Conservation (phyloP, 1,140 invertebrate species). For the Euwallacea similis region DNA sequence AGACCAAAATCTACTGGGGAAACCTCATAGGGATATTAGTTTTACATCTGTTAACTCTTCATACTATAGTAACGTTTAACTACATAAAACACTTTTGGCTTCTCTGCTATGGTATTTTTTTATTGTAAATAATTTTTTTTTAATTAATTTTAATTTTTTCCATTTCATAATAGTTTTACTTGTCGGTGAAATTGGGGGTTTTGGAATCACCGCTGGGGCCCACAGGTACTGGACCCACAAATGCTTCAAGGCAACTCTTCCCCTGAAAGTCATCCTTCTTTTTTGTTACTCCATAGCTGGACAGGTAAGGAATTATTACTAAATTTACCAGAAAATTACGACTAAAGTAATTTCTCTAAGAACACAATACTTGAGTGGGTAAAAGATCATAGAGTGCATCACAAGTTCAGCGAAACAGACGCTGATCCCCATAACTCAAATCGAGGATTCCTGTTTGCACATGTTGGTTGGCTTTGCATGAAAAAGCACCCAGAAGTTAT, state of each 20-base stretch:
- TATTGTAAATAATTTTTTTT: neutral
- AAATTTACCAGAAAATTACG: neutral
- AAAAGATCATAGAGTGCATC: conserved; percentile 86
- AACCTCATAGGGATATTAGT: conserved; percentile 27
- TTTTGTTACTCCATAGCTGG: conserved; percentile 78
- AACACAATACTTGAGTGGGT: conserved; percentile 77
- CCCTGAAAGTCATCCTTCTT: conserved; percentile 67
- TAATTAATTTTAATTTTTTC: too few relatives aligned
- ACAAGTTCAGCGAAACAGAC: conserved; percentile 72
- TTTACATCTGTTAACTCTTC: conserved; percentile 1
- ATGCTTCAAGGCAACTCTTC: conserved; percentile 68
- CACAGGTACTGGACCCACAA: conserved; percentile 72
- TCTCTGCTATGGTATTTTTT: neutral
- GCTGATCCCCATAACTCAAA: conserved; percentile 76
- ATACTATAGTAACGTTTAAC: neutral
- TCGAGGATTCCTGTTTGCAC: conserved; percentile 72
- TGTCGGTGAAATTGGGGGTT: conserved; percentile 58
- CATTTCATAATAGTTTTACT: neutral
- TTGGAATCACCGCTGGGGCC: conserved; percentile 73
- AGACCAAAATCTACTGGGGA: conserved; percentile 33
- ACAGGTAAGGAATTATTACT: conserved; percentile 55
- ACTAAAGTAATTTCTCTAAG: conserved; percentile 42
- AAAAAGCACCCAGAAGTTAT: conserved; percentile 69
- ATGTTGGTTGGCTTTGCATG: conserved; percentile 72
- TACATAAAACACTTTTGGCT: neutral